phyloP scores from a whole-genome alignment of 2,888 invertebrate species.

The Protodeltote pygarga region DNA sequence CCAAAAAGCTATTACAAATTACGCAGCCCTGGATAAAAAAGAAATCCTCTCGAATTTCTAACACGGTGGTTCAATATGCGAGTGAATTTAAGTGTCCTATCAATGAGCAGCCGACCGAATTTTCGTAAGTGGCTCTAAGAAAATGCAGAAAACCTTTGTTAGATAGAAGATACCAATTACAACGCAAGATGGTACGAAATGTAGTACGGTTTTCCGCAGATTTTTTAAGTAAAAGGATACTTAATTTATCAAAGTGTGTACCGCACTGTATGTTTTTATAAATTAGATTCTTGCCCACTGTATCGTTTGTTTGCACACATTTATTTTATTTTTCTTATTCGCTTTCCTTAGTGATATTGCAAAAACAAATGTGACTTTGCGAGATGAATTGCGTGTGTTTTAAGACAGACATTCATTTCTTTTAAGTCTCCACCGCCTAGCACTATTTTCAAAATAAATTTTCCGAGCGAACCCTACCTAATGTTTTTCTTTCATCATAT shows the following conservation, averaged over 20 bases:
- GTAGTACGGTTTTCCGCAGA: neutral
- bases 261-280: constrained; percentile 14
- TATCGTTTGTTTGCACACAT: constrained; percentile 7
- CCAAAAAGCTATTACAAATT: constrained; percentile 6
- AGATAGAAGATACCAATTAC: neutral
- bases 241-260: constrained; percentile 46
- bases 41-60: constrained; percentile 12
- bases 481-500: too few species aligned
- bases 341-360: constrained; percentile 2
- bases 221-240: constrained; percentile 5
- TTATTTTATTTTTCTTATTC: constrained; percentile 16
- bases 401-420: too few species aligned
- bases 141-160: constrained; percentile 9
- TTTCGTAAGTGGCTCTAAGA: constrained; percentile 8
- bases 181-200: constrained; percentile 2
- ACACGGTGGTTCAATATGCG: constrained; percentile 18
- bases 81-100: constrained; percentile 31
- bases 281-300: constrained; percentile 16
- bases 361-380: constrained; percentile 22
- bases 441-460: too few species aligned
- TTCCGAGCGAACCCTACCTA: too few species aligned
- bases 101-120: constrained; percentile 21
- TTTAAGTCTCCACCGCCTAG: too few species aligned
- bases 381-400: constrained; percentile 2
- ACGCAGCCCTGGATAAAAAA: constrained; percentile 8